Conservation (phyloP, 2,888 invertebrate genomes). For the Xanthia togata region DNA sequence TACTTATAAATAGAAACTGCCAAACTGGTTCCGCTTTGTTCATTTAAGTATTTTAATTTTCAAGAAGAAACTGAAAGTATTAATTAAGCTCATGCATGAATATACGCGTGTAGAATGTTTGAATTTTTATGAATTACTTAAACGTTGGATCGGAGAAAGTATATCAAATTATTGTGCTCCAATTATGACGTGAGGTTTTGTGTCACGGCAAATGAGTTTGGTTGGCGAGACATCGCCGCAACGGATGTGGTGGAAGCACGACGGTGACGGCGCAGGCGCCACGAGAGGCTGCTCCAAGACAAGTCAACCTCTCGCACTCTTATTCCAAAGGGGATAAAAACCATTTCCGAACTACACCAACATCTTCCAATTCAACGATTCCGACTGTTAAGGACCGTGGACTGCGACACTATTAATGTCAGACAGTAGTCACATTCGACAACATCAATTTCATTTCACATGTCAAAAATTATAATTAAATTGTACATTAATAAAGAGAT, state of each 20-base stretch:
- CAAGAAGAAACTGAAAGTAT: constrained; percentile 82
- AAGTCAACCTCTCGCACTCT: constrained; percentile 27
- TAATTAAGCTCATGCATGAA: constrained; percentile 76
- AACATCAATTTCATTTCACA: constrained; percentile 50
- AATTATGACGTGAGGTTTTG: constrained; percentile 82
- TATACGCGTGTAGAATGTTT: constrained; percentile 71
- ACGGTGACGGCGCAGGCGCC: constrained; percentile 49
- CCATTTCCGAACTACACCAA: constrained; percentile 24
- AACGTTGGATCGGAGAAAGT: constrained; percentile 83
- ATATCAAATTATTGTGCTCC: constrained; percentile 86
- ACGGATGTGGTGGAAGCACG: constrained; percentile 64
- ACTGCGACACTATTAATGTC: constrained; percentile 57
- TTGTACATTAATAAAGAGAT: constrained; percentile 63
- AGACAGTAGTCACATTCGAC: constrained; percentile 61
- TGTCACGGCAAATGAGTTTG: constrained; percentile 78
- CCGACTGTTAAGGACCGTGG: constrained; percentile 28
- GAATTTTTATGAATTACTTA: constrained; percentile 82
- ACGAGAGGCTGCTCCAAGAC: constrained; percentile 3
- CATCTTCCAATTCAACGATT: constrained; percentile 32
- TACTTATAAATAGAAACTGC: constrained; percentile 52
- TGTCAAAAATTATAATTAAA: constrained; percentile 62
- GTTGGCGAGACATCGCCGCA: constrained; percentile 57
- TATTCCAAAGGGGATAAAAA: constrained; percentile 47
- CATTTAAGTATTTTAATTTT: constrained; percentile 70
- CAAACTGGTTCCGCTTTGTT: constrained; percentile 69